A percentile compares a stretch with the other conserved stretches of the same genome.
Evolutionary conservation across 1,140 invertebrate species (phyloP).

Genomic region (Cotesia vestalis): DNA sequence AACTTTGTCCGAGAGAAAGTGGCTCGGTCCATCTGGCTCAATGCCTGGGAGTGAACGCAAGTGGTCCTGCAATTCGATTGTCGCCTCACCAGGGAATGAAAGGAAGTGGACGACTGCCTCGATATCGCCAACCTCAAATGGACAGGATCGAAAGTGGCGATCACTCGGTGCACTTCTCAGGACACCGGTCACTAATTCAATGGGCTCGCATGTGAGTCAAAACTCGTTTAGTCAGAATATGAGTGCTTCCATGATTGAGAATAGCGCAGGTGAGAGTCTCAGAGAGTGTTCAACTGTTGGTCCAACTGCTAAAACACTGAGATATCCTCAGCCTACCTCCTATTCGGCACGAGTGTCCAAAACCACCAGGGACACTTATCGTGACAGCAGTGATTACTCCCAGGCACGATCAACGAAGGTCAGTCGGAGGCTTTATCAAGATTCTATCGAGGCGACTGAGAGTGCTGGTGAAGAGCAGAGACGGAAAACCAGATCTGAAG

Average conservation of each 20-base stretch:
- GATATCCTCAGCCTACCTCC: constrained; percentile 46
- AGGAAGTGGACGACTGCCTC: constrained; percentile 56
- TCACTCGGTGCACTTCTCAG: constrained; percentile 65
- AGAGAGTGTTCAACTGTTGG: constrained; percentile 40
- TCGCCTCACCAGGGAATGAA: constrained; percentile 51
- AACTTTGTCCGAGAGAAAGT: constrained; percentile 48
- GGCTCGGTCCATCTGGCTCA: constrained; percentile 43
- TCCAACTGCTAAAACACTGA: constrained; percentile 29
- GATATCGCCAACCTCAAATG: constrained; percentile 49
- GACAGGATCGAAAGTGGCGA: constrained; percentile 63
- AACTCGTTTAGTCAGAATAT: constrained; percentile 56
- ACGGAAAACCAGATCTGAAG: constrained; percentile 30
- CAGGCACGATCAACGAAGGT: constrained; percentile 51
- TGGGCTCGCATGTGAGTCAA: constrained; percentile 39
- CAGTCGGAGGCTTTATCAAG: constrained; percentile 53
- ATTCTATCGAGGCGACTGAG: constrained; percentile 37
- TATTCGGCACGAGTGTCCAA: constrained; percentile 51
- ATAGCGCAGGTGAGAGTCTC: constrained; percentile 18
- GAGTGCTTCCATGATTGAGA: constrained; percentile 56
- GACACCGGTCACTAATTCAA: constrained; percentile 46
- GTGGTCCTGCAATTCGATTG: constrained; percentile 50
- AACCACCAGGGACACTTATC: constrained; percentile 46
- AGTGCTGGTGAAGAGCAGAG: constrained; percentile 28
- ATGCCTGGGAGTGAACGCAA: constrained; percentile 54
- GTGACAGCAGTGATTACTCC: constrained; percentile 52